These are phyloP conservation scores for Rhopilema esculentum DNA, from an alignment of 30 jellyfish, hydroid and myxozoan species.

Conservation along the genomic window DNA sequence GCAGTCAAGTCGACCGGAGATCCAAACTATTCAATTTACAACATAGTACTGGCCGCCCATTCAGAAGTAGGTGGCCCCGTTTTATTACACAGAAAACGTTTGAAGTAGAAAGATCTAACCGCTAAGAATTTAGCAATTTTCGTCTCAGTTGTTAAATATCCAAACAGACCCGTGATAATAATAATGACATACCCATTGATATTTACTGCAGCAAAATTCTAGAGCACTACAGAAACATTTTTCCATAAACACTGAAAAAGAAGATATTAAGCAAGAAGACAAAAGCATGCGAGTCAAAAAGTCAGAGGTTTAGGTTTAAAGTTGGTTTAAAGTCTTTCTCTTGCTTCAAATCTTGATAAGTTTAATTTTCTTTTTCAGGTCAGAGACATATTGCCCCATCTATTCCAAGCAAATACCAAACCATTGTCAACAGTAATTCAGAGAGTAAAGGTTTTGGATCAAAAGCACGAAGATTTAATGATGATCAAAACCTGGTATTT, in stretches of 20 bases:
- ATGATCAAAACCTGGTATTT: slow-evolving; percentile 42
- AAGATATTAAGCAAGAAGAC: too few relatives aligned
- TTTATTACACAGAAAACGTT: neutral
- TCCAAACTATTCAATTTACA: neutral
- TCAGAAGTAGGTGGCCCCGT: neutral
- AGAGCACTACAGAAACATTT: too few relatives aligned
- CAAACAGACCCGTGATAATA: too few relatives aligned
- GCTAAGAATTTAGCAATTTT: too few relatives aligned
- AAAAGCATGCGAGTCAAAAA: too few relatives aligned
- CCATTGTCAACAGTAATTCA: slow-evolving; percentile 71
- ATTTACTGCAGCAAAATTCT: too few relatives aligned
- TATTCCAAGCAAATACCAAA: slow-evolving; percentile 88
- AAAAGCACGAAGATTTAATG: slow-evolving; percentile 69
- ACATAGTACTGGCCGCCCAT: neutral
- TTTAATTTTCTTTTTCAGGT: slow-evolving; percentile 46
- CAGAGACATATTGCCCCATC: slow-evolving; percentile 70
- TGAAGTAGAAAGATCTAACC: too few relatives aligned
- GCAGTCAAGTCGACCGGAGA: neutral
- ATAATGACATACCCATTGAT: too few relatives aligned
- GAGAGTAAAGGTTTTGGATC: slow-evolving; percentile 90
- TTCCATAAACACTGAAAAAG: too few relatives aligned
- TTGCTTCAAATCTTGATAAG: neutral
- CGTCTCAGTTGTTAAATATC: too few relatives aligned
- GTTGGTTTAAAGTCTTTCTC: neutral
- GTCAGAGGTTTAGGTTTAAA: too few relatives aligned